Conservation (phyloP, 2,888 invertebrate genomes). For the Monochamus alternatus region DNA sequence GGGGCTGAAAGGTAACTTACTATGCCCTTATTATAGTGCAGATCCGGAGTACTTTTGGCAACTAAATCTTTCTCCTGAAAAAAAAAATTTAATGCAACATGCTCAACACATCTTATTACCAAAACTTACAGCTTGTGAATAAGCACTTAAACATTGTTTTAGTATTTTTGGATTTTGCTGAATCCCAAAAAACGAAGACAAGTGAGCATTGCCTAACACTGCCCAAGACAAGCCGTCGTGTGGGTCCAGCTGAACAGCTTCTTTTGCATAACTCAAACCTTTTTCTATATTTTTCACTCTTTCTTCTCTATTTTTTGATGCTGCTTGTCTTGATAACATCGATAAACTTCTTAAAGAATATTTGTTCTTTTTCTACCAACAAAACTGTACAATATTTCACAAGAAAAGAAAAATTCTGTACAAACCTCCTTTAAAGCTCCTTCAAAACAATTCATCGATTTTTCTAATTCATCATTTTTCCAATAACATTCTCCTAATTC, state of each 20-base stretch:
- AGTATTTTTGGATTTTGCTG: constrained; percentile 82
- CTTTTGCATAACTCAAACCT: constrained; percentile 85
- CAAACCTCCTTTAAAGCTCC: constrained; percentile 82
- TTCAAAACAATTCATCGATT: constrained; percentile 88
- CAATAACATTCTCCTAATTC: constrained; percentile 92
- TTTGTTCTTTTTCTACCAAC: constrained; percentile 79
- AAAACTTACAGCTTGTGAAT: constrained; percentile 82
- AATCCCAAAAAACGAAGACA: constrained; percentile 85
- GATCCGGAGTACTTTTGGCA: constrained; percentile 83
- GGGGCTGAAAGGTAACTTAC: constrained; percentile 73
- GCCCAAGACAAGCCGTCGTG: constrained; percentile 89
- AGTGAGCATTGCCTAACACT: constrained; percentile 88
- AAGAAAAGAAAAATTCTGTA: constrained; percentile 39
- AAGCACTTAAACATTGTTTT: constrained; percentile 85
- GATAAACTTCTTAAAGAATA: constrained; percentile 86
- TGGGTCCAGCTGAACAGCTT: constrained; percentile 85
- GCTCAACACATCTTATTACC: constrained; percentile 45
- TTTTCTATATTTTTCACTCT: constrained; percentile 77
- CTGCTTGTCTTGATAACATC: constrained; percentile 83
- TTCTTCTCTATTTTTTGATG: constrained; percentile 71
- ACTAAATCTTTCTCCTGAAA: constrained; percentile 80
- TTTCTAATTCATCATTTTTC: constrained; percentile 86
- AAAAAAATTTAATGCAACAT: constrained; percentile 6
- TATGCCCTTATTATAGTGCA: constrained; percentile 88
- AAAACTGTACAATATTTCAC: not conserved